Base-by-base conservation (phyloP, 2,797 vertebrate species). In the Chelon labrosus region DNA sequence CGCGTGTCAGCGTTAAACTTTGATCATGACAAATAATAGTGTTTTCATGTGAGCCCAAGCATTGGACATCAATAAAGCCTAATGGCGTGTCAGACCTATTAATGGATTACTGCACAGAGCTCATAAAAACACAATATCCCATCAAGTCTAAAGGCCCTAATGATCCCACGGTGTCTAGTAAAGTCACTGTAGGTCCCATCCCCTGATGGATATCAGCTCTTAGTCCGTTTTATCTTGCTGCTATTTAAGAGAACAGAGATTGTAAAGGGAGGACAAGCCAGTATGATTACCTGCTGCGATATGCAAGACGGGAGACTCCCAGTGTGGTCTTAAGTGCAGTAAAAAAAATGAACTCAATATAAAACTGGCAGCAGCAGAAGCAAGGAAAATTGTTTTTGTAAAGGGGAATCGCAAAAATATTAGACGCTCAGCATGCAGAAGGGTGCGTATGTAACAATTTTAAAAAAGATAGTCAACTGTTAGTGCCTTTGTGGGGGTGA, bases 81-180 rank as follows among this genome's bases (percentile, higher is more conserved):
- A 92, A 93, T 86, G 85, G 88, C 19, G 77, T 85, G 91, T 85
- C 89, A 89, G 80, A 74, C 74, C 79, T 87, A 91, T 91, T 91
- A 92, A 91, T 88, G 77, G 83, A 93, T 91, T 89, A 92, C 84
- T 79, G 85, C 88, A 77, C 75, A 82, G 82, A 90, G 84, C 88
- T 92, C 90, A 91, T 92, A 89, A 90, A 93, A 92, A 91, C 86
- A 92, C 89, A 88, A 89, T 87, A 88, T 89, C 86, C 83, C 83
- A 88, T 91, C 87, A 91, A 77, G 83, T 75, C 86, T 77, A 80
- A 86, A 88, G 85, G 77, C 63, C 79, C 84, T 92, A 89, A 94
- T 92, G 91, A 89, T 88, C 90, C 90, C 88, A 80, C 74, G 51
- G 82, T 85, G 85, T 88, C 87, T 83, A 81, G 88, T 89, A 89